Percentiles rank a stretch among this genome's conserved stretches.
Conservation (phyloP, 2,888 invertebrate species). For the Cyclophora punctaria region DNA sequence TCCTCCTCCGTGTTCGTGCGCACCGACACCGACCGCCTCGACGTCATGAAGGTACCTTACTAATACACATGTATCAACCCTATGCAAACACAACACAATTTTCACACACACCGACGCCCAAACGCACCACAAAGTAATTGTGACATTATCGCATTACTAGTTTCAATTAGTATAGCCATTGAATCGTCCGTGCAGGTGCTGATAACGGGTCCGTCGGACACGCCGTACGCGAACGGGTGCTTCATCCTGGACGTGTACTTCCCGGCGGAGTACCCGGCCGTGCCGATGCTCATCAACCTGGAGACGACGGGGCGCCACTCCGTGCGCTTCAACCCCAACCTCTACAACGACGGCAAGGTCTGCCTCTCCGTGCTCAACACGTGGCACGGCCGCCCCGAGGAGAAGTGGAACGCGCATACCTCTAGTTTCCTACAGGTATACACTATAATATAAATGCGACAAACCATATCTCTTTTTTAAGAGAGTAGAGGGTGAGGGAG, state of each 20-base stretch:
- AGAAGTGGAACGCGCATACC: constrained; percentile 97
- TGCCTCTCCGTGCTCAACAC: constrained; percentile 96
- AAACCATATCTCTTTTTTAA: no score
- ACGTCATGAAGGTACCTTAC: constrained; percentile 88
- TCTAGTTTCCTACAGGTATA: constrained; percentile 89
- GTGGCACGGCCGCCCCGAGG: constrained; percentile 97
- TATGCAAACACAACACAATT: neutral
- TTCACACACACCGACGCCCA: neutral
- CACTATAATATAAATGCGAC: no score
- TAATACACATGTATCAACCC: neutral
- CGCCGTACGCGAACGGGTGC: constrained; percentile 94
- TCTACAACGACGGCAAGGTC: constrained; percentile 94
- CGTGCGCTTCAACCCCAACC: constrained; percentile 93
- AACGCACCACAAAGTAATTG: no score
- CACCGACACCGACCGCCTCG: constrained; percentile 94
- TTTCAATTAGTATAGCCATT: no score
- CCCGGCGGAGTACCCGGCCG: constrained; percentile 87
- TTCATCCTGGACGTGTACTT: constrained; percentile 94
- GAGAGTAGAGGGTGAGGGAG: no score
- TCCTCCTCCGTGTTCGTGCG: constrained; percentile 96
- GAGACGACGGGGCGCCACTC: constrained; percentile 93
- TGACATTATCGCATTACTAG: no score
- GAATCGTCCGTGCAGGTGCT: constrained; percentile 76
- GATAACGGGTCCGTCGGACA: constrained; percentile 93
- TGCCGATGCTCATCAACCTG: constrained; percentile 92